Evolutionary conservation across 2,113 vertebrate genomes (phyloP), one percentile per base, ranked within the genome.

Genomic region (Chunga burmeisteri): DNA sequence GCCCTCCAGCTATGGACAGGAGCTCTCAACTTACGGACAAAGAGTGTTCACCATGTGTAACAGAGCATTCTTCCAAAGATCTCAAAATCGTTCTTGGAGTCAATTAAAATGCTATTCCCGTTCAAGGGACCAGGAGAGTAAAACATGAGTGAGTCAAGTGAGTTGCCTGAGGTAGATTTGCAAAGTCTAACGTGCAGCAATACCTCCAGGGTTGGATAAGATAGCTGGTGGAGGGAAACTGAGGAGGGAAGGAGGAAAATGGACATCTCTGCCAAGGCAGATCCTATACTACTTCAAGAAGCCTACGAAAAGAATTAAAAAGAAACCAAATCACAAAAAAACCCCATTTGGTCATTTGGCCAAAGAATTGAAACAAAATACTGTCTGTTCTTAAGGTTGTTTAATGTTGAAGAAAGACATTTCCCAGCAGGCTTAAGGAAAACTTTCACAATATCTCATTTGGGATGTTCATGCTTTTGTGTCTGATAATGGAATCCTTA

Each of bases 401-500:
- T 80, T 65, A 44, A 26, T 61, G n/a, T 16, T 65, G 67, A 82
- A 86, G 61, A 14, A 12, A 49, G 26, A 65, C 5, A 17, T 49
- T 87, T 93, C 49, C 16, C 30, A 73, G n/a, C 19, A 83, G 34
- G 53, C 17, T 42, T 73, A 12, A 34, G 13, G 34, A 63, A 68
- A 83, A 87, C 4, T 19, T 79, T 42, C 63, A 12, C 66, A 58
- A 6, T 71, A 36, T 17, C 30, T 85, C 62, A 67, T 95, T 88
- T 32, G 81, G 53, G n/a, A 73, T 80, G 85, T 97, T 98, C 82
- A 98, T 96, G 21, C 97, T 98, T 67, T 97, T 97, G 50, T 97
- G 96, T 44, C 95, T 98, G 44, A 98, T 93, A 47, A 98, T 95
- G 7, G 97, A 78, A 55, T 98, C 59, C 50, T 98, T 97, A 16